Evolutionary conservation across 2,888 invertebrate genomes (phyloP).

Genomic region (Athrips mouffetella): DNA sequence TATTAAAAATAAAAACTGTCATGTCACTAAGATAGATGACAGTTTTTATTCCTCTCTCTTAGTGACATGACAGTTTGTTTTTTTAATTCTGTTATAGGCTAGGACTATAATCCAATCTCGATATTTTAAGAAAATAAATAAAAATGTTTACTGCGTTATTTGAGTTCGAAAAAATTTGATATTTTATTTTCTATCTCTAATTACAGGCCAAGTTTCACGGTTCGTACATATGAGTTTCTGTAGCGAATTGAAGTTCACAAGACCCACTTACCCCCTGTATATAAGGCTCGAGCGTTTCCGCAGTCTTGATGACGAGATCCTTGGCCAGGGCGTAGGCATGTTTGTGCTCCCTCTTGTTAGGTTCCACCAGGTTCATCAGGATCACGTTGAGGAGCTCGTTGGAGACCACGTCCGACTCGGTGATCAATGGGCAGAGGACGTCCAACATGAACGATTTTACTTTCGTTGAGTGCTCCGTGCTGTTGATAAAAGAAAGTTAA

Average conservation of each 20-base stretch:
- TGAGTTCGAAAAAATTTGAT: too few species aligned
- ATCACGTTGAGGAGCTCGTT: conserved; percentile 96
- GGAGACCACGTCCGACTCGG: conserved; percentile 96
- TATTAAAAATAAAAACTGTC: too few species aligned
- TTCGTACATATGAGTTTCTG: too few species aligned
- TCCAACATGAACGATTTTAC: conserved; percentile 98
- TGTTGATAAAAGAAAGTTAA: conserved; percentile 43
- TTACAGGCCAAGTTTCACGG: too few species aligned
- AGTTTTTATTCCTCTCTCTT: too few species aligned
- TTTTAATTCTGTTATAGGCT: too few species aligned
- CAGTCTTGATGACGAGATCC: conserved; percentile 94
- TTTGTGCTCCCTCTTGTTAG: conserved; percentile 92
- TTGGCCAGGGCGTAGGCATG: conserved; percentile 94
- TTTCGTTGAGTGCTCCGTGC: conserved; percentile 96
- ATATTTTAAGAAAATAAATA: too few species aligned
- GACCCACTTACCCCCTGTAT: conserved; percentile 92
- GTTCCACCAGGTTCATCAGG: conserved; percentile 95
- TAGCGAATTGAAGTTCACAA: not conserved
- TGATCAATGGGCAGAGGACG: conserved; percentile 94
- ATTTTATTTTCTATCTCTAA: too few species aligned
- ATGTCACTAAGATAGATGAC: too few species aligned
- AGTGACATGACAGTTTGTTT: too few species aligned
- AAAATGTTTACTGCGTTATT: too few species aligned
- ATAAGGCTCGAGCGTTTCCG: conserved; percentile 94
- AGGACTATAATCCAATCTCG: too few species aligned